Evolutionary conservation across 1,140 invertebrate genomes (phyloP).

Genomic region (Drosophila chauvacae): DNA sequence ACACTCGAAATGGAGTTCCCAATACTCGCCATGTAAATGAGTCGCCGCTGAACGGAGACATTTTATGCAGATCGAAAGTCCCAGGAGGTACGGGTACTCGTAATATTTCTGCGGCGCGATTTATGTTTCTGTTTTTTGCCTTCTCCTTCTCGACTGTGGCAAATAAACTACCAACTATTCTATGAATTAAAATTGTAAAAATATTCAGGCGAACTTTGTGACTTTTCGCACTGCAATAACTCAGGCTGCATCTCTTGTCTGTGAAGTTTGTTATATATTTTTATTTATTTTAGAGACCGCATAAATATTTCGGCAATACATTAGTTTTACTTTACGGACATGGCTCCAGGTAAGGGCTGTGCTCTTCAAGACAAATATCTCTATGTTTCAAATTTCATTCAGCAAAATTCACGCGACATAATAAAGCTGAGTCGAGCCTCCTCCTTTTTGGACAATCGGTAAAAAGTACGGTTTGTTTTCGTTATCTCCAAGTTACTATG

Average conservation of each 20-base stretch:
- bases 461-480: constrained; percentile 29
- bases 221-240: constrained; percentile 61
- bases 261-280: constrained; percentile 23
- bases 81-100: constrained; percentile 37
- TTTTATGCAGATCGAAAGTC: constrained; percentile 80
- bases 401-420: constrained; percentile 15
- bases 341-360: not conserved
- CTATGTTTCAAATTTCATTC: not conserved
- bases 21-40: constrained; percentile 63
- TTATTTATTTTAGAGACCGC: constrained; percentile 15
- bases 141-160: constrained; percentile 10
- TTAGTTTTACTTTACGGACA: not conserved
- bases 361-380: not conserved
- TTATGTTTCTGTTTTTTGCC: constrained; percentile 66
- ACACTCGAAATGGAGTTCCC: constrained; percentile 21
- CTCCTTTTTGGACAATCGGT: constrained; percentile 22
- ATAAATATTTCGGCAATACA: constrained; percentile 24
- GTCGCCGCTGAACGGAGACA: constrained; percentile 63
- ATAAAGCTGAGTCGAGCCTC: constrained; percentile 6
- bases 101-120: constrained; percentile 43
- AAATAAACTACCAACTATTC: constrained; percentile 58
- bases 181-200: constrained; percentile 76
- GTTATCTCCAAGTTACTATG: constrained; percentile 41
- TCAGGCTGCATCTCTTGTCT: constrained; percentile 34
- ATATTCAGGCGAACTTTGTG: constrained; percentile 62